These are phyloP conservation scores for Tokudaia tokunoshimensis DNA, from an alignment of 2,797 vertebrate genomes.

Conservation along the genomic window DNA sequence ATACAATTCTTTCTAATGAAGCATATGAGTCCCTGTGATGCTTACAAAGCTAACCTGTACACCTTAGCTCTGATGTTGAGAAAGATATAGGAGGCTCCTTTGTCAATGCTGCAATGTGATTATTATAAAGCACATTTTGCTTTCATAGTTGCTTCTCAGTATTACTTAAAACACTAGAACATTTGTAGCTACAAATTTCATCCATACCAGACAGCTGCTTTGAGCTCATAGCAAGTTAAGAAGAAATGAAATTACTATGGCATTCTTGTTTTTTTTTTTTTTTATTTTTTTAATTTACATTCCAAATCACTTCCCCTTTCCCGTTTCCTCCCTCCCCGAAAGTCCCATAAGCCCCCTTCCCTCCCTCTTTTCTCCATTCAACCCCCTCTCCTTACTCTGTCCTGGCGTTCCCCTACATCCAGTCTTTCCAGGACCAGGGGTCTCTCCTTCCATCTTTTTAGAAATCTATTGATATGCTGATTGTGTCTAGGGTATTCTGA, in stretches of 20 bases:
- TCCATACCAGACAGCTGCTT: background rate
- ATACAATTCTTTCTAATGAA: background rate
- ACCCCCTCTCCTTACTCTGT: too few relatives aligned
- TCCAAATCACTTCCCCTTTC: too few relatives aligned
- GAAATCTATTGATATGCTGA: too few relatives aligned
- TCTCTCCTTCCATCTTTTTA: too few relatives aligned
- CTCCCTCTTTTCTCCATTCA: too few relatives aligned
- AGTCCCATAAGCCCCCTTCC: too few relatives aligned
- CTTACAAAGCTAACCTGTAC: background rate
- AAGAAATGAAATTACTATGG: background rate
- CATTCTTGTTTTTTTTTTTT: too few relatives aligned
- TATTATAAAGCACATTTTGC: background rate
- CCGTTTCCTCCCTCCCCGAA: too few relatives aligned
- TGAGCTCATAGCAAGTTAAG: background rate
- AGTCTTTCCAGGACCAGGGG: too few relatives aligned
- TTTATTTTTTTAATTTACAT: too few relatives aligned
- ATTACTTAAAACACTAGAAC: background rate
- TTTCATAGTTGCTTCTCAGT: background rate
- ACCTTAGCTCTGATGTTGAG: background rate
- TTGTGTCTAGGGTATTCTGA: too few relatives aligned
- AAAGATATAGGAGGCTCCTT: background rate
- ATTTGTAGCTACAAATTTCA: background rate
- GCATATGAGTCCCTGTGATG: background rate
- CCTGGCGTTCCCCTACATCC: too few relatives aligned
- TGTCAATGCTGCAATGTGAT: background rate